Conservation (phyloP, 2,113 vertebrate species). For the Leucopternis melanops region DNA sequence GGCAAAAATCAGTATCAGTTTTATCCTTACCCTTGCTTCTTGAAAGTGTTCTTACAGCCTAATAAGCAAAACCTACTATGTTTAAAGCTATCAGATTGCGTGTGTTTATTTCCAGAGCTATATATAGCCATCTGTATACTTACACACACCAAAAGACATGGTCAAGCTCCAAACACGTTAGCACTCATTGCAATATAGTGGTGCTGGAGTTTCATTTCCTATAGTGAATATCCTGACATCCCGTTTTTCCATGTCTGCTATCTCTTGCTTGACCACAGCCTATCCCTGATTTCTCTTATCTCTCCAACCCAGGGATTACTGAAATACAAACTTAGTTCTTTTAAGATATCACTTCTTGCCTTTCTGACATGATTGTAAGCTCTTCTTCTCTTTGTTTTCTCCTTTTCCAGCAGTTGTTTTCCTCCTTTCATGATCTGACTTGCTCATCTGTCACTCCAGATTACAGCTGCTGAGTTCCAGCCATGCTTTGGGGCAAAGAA, state of each 20-base stretch:
- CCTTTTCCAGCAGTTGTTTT: neutral
- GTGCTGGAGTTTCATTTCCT: constrained; percentile 13
- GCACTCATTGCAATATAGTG: neutral
- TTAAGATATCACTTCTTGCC: neutral
- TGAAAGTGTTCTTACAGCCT: neutral
- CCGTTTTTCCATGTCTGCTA: neutral
- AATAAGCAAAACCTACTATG: neutral
- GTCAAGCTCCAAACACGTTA: neutral
- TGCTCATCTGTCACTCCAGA: constrained; percentile 30
- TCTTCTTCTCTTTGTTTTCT: neutral
- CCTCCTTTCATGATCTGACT: constrained; percentile 35
- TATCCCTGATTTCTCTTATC: neutral
- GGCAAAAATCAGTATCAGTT: neutral
- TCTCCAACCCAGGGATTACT: neutral
- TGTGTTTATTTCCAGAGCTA: constrained; percentile 31
- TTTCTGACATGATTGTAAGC: neutral
- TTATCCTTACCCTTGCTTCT: neutral
- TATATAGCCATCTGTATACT: neutral
- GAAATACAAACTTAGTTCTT: neutral
- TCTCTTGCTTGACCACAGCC: neutral
- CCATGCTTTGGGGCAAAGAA: neutral
- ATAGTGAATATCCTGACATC: neutral
- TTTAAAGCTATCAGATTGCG: neutral
- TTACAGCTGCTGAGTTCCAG: constrained; percentile 16
- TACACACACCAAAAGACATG: neutral